Evolutionary conservation across 2,113 vertebrate species (phyloP), one percentile per base, ranked within the genome.

Genomic region (Vidua macroura): DNA sequence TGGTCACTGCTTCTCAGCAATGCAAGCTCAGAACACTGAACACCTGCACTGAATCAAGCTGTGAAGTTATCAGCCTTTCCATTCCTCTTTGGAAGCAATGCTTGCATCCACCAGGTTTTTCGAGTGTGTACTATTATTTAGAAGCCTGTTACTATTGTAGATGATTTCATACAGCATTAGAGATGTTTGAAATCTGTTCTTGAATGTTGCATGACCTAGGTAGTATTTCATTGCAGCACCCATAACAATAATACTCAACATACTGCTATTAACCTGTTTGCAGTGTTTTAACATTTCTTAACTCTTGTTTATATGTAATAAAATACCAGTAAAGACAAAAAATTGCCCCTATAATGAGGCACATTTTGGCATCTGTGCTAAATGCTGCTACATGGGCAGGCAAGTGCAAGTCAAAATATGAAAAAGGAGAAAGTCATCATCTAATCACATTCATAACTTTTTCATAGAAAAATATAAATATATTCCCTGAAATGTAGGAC

Each of bases 381-480:
- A 98, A 97, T 97, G 97, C 95, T 97, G 96, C 97, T 97, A 96
- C 87, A 93, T 90, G 91, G 95, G 96, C 92, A 96, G 95, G 94
- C 94, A 97, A 97, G 97, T 97, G 97, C 97, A 98, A 97, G 94
- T 96, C 96, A 95, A 97, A 97, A 96, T 96, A 97, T 92, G 91
- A 95, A 97, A 97, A 96, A 97, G 94, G 59, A 95, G 95, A 92
- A 92, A 93, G 84, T 94, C 94, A 95, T 95, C 78, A 72, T 95
- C 93, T 93, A 94, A 64, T 97, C 96, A 98, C 97, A 98, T 97
- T 97, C 96, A 96, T 97, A 97, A 83, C 97, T 98, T 97, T 97
- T 97, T 97, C 97, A 96, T 98, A 98, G 97, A 98, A 98, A 98
- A 98, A 98, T 98, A 98, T 97, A 98, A 96, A 98, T 97, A 97